Percentiles rank a stretch among this genome's conserved stretches.
Evolutionary conservation across 1,140 invertebrate genomes (phyloP).

Genomic region (Drosophila orosa): DNA sequence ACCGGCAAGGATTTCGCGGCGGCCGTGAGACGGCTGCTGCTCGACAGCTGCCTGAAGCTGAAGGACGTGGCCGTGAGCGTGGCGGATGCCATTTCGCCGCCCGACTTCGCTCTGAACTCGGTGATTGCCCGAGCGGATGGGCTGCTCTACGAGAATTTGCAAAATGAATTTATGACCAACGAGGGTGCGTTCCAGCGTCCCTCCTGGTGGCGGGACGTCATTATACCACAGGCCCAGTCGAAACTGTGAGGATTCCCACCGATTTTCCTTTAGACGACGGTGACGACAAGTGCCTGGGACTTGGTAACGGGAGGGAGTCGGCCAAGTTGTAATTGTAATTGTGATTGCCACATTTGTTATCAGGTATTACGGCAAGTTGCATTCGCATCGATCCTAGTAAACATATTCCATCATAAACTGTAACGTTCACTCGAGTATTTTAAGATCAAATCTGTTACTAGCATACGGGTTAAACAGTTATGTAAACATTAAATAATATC

Average conservation of each 20-base stretch:
- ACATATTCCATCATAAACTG: slow-evolving; percentile 31
- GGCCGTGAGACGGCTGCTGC: slow-evolving; percentile 87
- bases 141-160: slow-evolving; percentile 93
- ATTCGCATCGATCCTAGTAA: slow-evolving; percentile 27
- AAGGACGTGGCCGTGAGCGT: slow-evolving; percentile 91
- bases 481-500: slow-evolving; percentile 34
- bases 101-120: slow-evolving; percentile 95
- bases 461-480: slow-evolving; percentile 26
- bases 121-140: slow-evolving; percentile 93
- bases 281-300: slow-evolving; percentile 65
- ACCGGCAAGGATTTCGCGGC: slow-evolving; percentile 85
- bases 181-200: slow-evolving; percentile 90
- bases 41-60: slow-evolving; percentile 89
- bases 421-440: slow-evolving; percentile 46
- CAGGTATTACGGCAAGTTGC: slow-evolving; percentile 36
- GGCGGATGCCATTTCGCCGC: slow-evolving; percentile 93
- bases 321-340: slow-evolving; percentile 40
- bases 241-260: slow-evolving; percentile 61
- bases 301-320: slow-evolving; percentile 19
- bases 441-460: slow-evolving; percentile 55
- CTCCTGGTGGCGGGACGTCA: slow-evolving; percentile 91
- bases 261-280: neutral
- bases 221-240: slow-evolving; percentile 79
- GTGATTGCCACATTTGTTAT: slow-evolving; percentile 51
- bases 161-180: slow-evolving; percentile 89